Conservation (phyloP, 2,888 invertebrate genomes). For the Cataglyphis albicans region DNA sequence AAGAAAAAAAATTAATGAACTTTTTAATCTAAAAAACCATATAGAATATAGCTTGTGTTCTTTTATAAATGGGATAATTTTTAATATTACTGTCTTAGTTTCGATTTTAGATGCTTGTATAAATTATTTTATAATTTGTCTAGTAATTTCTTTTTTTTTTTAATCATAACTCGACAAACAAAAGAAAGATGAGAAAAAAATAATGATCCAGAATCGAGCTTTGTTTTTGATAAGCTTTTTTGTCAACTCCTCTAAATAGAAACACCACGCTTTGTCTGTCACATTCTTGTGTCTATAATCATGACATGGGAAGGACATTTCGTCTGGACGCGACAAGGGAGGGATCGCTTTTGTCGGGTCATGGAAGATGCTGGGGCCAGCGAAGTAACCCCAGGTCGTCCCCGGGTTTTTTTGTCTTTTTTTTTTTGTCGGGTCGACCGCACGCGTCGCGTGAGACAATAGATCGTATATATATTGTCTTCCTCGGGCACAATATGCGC, state of each 20-base stretch:
- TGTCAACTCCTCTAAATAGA: neutral
- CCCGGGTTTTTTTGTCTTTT: slow-evolving; percentile 38
- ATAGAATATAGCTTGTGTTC: neutral
- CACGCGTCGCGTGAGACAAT: slow-evolving; percentile 59
- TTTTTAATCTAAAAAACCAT: neutral
- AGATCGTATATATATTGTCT: slow-evolving; percentile 53
- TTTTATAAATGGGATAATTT: neutral
- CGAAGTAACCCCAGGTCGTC: slow-evolving; percentile 1
- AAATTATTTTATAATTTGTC: neutral
- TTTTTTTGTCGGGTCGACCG: slow-evolving; percentile 37
- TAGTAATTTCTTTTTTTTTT: neutral
- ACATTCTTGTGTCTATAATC: slow-evolving; percentile 14
- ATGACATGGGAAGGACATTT: neutral
- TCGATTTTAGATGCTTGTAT: neutral
- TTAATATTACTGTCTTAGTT: neutral
- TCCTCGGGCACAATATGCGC: slow-evolving; percentile 48
- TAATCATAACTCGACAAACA: neutral
- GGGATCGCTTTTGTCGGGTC: slow-evolving; percentile 15
- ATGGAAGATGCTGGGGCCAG: slow-evolving; percentile 15
- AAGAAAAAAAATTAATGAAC: neutral
- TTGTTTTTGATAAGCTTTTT: neutral
- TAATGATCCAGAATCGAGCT: neutral
- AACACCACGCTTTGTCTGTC: neutral
- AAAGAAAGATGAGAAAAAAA: neutral
- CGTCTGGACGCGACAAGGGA: neutral